Conservation (phyloP, 2,888 invertebrate genomes). For the Petrolisthes manimaculis region DNA sequence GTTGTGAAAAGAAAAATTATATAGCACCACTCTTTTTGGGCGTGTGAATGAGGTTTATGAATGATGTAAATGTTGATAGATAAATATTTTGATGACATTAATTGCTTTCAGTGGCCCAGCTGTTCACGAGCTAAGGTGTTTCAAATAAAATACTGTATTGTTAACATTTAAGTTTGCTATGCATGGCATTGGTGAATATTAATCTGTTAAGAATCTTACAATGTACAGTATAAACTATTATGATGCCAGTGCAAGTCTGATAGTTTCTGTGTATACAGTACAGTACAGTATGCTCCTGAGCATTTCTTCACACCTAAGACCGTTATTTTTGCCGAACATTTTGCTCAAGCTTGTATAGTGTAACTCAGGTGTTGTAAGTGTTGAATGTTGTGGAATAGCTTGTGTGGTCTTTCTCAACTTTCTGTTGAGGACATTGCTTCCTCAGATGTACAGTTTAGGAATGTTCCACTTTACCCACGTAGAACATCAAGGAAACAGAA, state of each 20-base stretch:
- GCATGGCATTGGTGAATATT: background rate
- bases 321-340: constrained; percentile 32
- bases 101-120: background rate
- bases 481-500: too few relatives aligned
- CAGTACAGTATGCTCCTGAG: constrained; percentile 3
- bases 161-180: background rate
- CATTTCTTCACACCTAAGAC: constrained; percentile 19
- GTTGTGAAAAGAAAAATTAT: background rate
- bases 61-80: background rate
- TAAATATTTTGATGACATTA: background rate
- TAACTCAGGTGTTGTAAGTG: background rate
- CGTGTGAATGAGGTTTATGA: background rate
- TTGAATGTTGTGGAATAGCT: constrained; percentile 49
- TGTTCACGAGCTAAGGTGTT: background rate
- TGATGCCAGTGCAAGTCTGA: background rate
- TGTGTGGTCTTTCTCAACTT: constrained; percentile 18
- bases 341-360: constrained; percentile 34
- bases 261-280: constrained; percentile 11
- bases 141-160: background rate
- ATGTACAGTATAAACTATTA: background rate
- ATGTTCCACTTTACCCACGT: too few relatives aligned
- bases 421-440: background rate
- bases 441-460: background rate
- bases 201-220: background rate
- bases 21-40: background rate